phyloP scores from a whole-genome alignment of 92 coral and sea anemone genomes.

The Palythoa grandiflora region DNA sequence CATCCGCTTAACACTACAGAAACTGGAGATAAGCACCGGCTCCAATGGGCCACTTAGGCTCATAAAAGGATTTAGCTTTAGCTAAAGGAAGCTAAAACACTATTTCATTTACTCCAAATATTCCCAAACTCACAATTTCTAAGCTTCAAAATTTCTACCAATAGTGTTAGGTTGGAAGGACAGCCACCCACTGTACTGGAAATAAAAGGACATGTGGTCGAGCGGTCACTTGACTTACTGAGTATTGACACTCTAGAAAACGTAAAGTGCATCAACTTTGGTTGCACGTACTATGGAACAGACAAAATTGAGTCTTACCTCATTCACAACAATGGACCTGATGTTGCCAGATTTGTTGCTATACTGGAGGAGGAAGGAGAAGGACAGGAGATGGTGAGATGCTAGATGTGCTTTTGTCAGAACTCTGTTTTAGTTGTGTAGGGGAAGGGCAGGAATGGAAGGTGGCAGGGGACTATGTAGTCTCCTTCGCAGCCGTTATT shows the following conservation, averaged over 20 bases:
- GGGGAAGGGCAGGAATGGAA: no score
- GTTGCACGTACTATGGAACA: conserved; percentile 92
- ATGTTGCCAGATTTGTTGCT: conserved; percentile 88
- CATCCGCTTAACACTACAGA: no score
- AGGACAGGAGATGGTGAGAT: conserved; percentile 97
- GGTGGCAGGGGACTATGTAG: no score
- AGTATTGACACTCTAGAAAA: conserved; percentile 65
- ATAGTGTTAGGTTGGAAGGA: conserved; percentile 92
- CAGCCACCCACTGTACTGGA: conserved; percentile 84
- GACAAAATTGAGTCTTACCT: conserved; percentile 81
- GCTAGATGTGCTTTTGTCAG: not conserved
- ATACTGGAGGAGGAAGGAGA: conserved; percentile 95
- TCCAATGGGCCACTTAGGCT: no score
- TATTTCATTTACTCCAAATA: not conserved
- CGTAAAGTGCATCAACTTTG: conserved; percentile 88
- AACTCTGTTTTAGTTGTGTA: no score
- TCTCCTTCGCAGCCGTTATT: no score
- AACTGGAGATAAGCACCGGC: no score
- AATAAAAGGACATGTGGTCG: conserved; percentile 84
- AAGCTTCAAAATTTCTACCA: not conserved
- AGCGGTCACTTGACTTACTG: conserved; percentile 83
- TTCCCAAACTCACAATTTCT: not conserved
- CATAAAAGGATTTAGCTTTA: no score
- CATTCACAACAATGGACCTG: conserved; percentile 95
- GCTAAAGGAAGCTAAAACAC: not conserved